A percentile compares a stretch with the other conserved stretches of the same genome.
These are phyloP conservation scores for Tragelaphus strepsiceros DNA, from an alignment of 2,113 vertebrate species.

Conservation along the genomic window DNA sequence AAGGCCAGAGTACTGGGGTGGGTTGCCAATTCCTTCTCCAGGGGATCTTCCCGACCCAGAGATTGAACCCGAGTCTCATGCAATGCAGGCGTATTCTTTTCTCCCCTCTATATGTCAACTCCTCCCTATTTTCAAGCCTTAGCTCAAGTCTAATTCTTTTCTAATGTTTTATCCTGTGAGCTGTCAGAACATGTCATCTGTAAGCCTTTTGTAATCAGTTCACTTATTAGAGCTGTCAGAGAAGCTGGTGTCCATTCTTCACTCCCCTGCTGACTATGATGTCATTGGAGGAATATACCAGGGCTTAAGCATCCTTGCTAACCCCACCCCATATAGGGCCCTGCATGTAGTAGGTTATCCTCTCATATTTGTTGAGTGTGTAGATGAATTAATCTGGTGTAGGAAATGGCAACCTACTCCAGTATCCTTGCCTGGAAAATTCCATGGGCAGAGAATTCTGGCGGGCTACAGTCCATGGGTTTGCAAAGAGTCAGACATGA, in stretches of 20 bases:
- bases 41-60: neutral
- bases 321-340: accelerated
- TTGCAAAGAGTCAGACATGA: neutral
- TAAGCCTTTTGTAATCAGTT: neutral
- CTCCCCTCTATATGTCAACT: accelerated
- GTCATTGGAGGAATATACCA: accelerated
- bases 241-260: too few relatives aligned
- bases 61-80: neutral
- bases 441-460: neutral
- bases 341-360: neutral
- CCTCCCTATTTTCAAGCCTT: neutral
- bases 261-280: accelerated
- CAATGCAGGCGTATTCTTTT: neutral
- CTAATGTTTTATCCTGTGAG: neutral
- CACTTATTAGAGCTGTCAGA: too few relatives aligned
- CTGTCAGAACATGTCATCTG: neutral
- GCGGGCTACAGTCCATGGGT: neutral
- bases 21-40: neutral
- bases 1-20: neutral
- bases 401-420: neutral
- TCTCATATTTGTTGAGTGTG: neutral
- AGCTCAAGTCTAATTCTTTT: neutral
- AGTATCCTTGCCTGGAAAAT: neutral
- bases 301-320: too few relatives aligned
- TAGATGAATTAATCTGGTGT: neutral